Conservation (phyloP, 1,140 invertebrate genomes). For the Pogonomyrmex barbatus region DNA sequence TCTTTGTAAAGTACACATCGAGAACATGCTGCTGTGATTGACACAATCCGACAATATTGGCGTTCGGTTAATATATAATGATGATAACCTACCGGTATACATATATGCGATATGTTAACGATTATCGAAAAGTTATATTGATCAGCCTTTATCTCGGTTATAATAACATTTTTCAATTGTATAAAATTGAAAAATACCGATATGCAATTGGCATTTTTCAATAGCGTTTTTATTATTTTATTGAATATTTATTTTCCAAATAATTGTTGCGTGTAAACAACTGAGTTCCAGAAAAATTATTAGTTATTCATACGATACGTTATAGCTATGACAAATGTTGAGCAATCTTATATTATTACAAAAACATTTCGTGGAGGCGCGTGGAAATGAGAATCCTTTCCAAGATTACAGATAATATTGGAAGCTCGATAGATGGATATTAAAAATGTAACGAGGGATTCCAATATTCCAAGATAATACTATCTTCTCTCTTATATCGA, state of each 20-base stretch:
- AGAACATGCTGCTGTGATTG: background rate
- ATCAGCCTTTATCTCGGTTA: background rate
- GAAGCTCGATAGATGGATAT: background rate
- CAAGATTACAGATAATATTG: background rate
- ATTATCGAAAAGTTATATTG: background rate
- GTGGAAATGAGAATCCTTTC: background rate
- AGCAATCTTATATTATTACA: background rate
- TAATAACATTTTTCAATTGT: too few species aligned
- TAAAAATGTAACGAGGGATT: slow-evolving; percentile 3
- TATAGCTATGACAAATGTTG: background rate
- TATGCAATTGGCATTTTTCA: background rate
- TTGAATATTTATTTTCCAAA: background rate
- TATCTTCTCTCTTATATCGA: too few species aligned
- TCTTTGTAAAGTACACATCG: background rate
- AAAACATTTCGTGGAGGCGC: background rate
- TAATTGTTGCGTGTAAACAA: background rate
- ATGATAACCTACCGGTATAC: too few species aligned
- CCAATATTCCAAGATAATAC: background rate
- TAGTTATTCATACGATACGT: background rate
- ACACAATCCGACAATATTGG: background rate
- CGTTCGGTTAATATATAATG: background rate
- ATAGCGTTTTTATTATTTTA: background rate
- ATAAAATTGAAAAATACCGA: background rate
- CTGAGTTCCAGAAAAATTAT: background rate
- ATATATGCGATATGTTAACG: too few species aligned